A percentile compares a stretch with the other conserved stretches of the same genome.
Conservation (phyloP, 2,888 invertebrate genomes). For the Sturmia bella region DNA sequence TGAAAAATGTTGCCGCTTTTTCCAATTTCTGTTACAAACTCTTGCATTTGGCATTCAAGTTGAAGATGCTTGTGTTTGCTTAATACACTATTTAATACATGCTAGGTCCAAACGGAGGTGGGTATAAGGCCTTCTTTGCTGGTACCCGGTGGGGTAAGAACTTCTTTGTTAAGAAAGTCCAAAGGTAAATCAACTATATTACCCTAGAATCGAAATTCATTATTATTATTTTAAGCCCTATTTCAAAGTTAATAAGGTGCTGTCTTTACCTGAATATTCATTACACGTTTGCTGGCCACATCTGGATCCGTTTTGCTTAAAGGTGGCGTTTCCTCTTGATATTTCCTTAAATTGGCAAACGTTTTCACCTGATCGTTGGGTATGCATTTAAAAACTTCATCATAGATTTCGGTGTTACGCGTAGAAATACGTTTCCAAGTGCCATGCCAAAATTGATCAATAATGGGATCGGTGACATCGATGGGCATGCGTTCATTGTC, state of each 20-base stretch:
- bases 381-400: constrained; percentile 95
- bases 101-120: constrained; percentile 93
- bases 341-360: constrained; percentile 89
- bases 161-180: constrained; percentile 93
- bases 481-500: constrained; percentile 81
- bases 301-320: constrained; percentile 89
- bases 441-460: constrained; percentile 91
- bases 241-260: too few relatives aligned
- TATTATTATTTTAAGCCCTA: not conserved
- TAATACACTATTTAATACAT: constrained; percentile 31
- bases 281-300: constrained; percentile 87
- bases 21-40: too few relatives aligned
- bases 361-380: constrained; percentile 92
- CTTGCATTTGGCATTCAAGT: too few relatives aligned
- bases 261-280: constrained; percentile 86
- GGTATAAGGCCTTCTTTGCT: constrained; percentile 97
- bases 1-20: too few relatives aligned
- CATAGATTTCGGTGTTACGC: constrained; percentile 93
- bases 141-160: constrained; percentile 90
- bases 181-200: constrained; percentile 94
- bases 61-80: too few relatives aligned
- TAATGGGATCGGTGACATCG: constrained; percentile 90
- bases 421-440: constrained; percentile 92
- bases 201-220: constrained; percentile 83
- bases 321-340: constrained; percentile 87